Base-by-base conservation (phyloP, 64 coral and sea anemone genomes). In the Montipora sp. region DNA sequence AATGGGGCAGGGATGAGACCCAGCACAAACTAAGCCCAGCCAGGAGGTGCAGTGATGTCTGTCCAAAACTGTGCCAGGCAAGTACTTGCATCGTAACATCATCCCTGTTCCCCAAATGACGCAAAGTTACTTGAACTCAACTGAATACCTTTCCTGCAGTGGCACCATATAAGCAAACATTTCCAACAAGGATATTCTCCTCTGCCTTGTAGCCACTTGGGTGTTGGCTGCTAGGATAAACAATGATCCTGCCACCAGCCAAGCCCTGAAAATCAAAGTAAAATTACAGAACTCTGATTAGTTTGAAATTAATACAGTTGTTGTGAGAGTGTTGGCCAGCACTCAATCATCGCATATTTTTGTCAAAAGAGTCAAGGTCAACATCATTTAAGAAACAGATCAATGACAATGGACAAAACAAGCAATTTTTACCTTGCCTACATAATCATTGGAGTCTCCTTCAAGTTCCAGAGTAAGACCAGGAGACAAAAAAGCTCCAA, bases 361-460 rank as follows among this genome's bases (percentile, higher is more conserved):
- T 36, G 36, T 36, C 36, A 36, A 36, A 36, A 36, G 36, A 36
- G 36, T 36, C 2, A 36, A 36, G 36, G 36, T 36, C 36, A 36
- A 36, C 36, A 36, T 36, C 36, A 36, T 36, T 36, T 36, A 36
- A 36, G 36, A 36, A 36, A 36, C 36, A 36, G 36, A 36, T 36
- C 36, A 36, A 36, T 36, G 36, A 57, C 53, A 57, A 57, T 11
- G 11, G 9, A 12, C 3, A 12, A 63, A 63, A 15, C 60, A 1
- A 83, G 16, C 5, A 46, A 8, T 10, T 65, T 3, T 23, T 87
- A 98, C 96, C 96, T 98, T 98, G 75, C 96, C 96, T 49, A 98
- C 96, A 51, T 98, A 98, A 55, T 98, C 96, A 85, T 98, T 98
- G 8, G 96, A 94, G 63, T 98, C 96, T 61, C 96, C 96, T 88